Evolutionary conservation across 2,113 vertebrate genomes (phyloP).

Genomic region (Hippoglossus stenolepis): DNA sequence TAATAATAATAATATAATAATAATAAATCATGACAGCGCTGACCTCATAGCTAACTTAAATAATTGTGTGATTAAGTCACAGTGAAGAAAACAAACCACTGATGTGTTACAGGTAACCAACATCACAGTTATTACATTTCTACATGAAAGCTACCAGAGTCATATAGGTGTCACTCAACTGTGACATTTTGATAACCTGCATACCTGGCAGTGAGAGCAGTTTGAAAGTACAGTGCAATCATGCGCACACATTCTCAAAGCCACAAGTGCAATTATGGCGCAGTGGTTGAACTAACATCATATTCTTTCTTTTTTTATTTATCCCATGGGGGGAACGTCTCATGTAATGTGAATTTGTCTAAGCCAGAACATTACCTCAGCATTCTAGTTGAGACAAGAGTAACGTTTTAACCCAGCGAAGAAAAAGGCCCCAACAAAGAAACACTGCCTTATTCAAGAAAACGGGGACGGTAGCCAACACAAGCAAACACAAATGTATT

Average conservation of each 20-base stretch:
- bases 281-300: conserved; percentile 63
- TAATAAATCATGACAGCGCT: background rate
- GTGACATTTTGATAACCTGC: conserved; percentile 57
- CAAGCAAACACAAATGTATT: conserved; percentile 78
- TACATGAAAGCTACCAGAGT: conserved; percentile 23
- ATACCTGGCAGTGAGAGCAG: conserved; percentile 21
- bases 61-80: conserved; percentile 2
- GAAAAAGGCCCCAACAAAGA: conserved; percentile 62
- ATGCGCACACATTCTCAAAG: conserved; percentile 39
- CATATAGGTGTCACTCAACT: conserved; percentile 36
- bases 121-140: conserved; percentile 10
- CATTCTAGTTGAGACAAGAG: conserved; percentile 75
- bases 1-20: too few species aligned
- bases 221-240: conserved; percentile 25
- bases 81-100: conserved; percentile 19
- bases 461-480: conserved; percentile 74
- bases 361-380: conserved; percentile 77
- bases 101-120: background rate
- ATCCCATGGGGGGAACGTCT: conserved; percentile 68
- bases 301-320: conserved; percentile 61
- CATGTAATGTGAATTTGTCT: conserved; percentile 65
- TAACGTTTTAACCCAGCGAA: conserved; percentile 73
- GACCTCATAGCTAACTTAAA: conserved; percentile 16
- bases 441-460: conserved; percentile 78
- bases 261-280: conserved; percentile 64